Evolutionary conservation across 2,888 invertebrate genomes (phyloP), one percentile per base, ranked within the genome.

Genomic region (Heliconius erato): DNA sequence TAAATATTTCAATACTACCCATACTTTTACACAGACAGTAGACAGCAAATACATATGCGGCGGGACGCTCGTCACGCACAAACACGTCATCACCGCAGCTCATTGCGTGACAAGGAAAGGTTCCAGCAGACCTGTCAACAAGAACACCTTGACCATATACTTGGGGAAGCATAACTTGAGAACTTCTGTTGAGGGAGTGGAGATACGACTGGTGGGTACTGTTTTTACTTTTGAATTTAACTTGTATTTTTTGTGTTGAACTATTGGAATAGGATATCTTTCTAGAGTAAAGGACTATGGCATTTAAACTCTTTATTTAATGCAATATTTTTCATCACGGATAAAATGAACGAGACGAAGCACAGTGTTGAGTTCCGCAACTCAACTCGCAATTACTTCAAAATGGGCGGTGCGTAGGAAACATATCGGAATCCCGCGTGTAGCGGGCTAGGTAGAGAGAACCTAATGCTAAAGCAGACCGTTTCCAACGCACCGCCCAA

Each of bases 1-100:
- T 28, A 2, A 7, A 67, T 49, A 28, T 49, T 26, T 68, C 28
- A n/a, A 65, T n/a, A 65, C 40, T 77, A 77, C 5, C 40, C 11
- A n/a, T 40, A n/a, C n/a, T 40, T 19, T 40, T 40, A 19, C 89
- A 3, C 91, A 96, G 96, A 93, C 93, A 0, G 95, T 96, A 5
- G 96, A 96, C 89, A 95, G 94, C 88, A 96, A 95, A 82, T 97
- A 97, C 91, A 97, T 96, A 79, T 97, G 97, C 87, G 97, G 97
- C 0, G 97, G 97, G 0, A 97, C 97, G 0, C 92, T 97, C 40
- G 95, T 97, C 9, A 94, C 96, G 0, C 92, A 93, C 82, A 91
- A 89, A 28, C 96, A 96, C 88, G 94, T 97, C 44, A 89, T 97
- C 86, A 97, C 97, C 16, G 97, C 97, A 0, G 97, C 97, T 0